phyloP scores from a whole-genome alignment of 2,113 vertebrate species.

The Alaudala cheleensis region DNA sequence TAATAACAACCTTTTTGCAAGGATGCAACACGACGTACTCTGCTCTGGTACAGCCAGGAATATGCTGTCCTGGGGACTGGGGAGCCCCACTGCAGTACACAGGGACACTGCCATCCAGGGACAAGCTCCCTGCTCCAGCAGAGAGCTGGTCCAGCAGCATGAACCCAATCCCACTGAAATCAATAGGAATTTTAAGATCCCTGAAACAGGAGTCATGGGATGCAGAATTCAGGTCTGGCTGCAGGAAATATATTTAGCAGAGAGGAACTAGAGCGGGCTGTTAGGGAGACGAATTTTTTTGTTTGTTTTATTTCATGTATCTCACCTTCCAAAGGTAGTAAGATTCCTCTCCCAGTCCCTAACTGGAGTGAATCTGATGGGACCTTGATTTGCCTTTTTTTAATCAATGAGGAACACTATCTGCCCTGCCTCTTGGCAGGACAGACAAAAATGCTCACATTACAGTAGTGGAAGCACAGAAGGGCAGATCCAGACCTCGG shows the following conservation, averaged over 20 bases:
- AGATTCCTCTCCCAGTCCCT: neutral
- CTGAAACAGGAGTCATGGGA: neutral
- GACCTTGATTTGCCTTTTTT: neutral
- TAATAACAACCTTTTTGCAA: slow-evolving; percentile 26
- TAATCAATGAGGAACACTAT: neutral
- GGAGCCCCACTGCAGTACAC: neutral
- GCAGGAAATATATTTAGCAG: neutral
- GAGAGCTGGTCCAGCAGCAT: neutral
- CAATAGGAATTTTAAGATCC: neutral
- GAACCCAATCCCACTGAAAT: neutral
- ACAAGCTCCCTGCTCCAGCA: neutral
- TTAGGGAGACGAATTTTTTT: neutral
- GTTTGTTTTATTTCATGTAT: neutral
- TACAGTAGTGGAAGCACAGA: neutral
- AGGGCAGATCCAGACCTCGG: neutral
- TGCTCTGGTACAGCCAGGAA: neutral
- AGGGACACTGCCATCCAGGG: neutral
- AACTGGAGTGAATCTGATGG: neutral
- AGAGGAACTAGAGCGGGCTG: neutral
- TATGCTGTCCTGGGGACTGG: neutral
- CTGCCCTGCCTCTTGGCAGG: neutral
- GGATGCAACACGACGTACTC: neutral
- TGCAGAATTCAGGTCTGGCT: neutral
- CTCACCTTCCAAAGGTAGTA: neutral
- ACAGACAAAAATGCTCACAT: neutral